phyloP scores from a whole-genome alignment of 2,113 vertebrate genomes.

The Cathartes aura region DNA sequence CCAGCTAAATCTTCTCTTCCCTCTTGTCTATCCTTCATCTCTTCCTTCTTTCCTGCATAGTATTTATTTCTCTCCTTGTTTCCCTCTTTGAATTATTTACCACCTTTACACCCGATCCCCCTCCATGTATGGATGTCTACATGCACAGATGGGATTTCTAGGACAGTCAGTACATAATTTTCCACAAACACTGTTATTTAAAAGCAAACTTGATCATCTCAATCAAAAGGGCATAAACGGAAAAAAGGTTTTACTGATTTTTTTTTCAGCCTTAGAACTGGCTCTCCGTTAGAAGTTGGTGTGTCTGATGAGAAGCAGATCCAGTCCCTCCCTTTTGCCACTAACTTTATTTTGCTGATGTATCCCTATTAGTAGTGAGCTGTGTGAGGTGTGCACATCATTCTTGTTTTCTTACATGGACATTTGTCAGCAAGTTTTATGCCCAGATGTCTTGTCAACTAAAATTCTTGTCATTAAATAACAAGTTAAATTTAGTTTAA shows the following conservation, averaged over 20 bases:
- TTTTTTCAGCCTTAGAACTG: neutral
- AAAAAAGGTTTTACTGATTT: neutral
- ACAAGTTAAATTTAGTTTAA: neutral
- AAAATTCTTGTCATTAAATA: constrained; percentile 16
- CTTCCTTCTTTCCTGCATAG: neutral
- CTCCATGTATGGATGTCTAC: neutral
- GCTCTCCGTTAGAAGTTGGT: neutral
- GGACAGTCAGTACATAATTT: constrained; percentile 10
- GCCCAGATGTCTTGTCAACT: constrained; percentile 7
- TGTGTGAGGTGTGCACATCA: neutral
- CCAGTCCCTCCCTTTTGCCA: neutral
- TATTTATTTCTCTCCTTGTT: neutral
- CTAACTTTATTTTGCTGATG: neutral
- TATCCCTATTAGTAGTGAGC: neutral
- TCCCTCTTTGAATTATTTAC: neutral
- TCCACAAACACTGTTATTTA: constrained; percentile 1
- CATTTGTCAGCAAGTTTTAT: constrained; percentile 27
- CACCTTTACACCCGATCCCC: neutral
- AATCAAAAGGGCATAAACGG: neutral
- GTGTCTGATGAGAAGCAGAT: neutral
- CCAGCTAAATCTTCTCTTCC: neutral
- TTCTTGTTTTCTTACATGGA: neutral
- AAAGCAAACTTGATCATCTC: constrained; percentile 6
- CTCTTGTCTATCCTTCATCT: neutral
- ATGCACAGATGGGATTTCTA: constrained; percentile 41